Evolutionary conservation across 2,113 vertebrate species (phyloP).

Genomic region (Illadopsis cleaveri): DNA sequence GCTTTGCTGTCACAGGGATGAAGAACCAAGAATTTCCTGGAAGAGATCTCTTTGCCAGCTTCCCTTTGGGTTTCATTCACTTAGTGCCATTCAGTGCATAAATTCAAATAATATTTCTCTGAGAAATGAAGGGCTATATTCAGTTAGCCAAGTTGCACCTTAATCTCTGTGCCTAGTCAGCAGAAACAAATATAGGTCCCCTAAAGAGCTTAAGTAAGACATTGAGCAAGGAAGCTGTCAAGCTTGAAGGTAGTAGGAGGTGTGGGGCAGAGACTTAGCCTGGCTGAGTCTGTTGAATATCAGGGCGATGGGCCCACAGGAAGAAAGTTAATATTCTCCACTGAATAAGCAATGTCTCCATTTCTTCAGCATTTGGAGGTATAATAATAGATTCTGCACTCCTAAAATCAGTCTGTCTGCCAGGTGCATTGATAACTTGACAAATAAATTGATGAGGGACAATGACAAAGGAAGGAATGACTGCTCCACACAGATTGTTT

Average conservation of each 20-base stretch:
- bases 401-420: not conserved
- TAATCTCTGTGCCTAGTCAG: not conserved
- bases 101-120: not conserved
- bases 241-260: not conserved
- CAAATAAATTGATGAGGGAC: not conserved
- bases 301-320: not conserved
- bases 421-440: not conserved
- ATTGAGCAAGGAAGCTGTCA: not conserved
- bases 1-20: not conserved
- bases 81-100: not conserved
- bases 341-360: not conserved
- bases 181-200: not conserved
- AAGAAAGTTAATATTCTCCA: not conserved
- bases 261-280: not conserved
- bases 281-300: not conserved
- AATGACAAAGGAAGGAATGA: not conserved
- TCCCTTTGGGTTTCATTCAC: not conserved
- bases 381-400: not conserved
- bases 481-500: not conserved
- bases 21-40: slow-evolving; percentile 13
- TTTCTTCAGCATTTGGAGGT: not conserved
- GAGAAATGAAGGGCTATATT: not conserved
- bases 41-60: not conserved
- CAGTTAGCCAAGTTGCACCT: not conserved
- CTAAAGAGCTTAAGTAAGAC: not conserved